Base-by-base conservation (phyloP, 2,113 vertebrate genomes). In the Pangasianodon gigas region DNA sequence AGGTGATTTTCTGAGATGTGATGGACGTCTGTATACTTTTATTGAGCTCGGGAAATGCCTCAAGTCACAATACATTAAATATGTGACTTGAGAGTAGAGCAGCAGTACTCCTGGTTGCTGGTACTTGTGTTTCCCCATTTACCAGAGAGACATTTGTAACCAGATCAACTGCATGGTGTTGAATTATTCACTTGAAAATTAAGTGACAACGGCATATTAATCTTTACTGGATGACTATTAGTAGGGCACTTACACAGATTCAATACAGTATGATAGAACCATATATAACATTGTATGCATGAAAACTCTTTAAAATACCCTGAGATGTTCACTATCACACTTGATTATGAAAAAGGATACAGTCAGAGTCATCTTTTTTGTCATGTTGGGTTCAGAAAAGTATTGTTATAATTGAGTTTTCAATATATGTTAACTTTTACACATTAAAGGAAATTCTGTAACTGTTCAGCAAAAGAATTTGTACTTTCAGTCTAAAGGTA, bases 1-100 rank as follows among this genome's bases (percentile, higher is more conserved):
- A 81, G 80, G 86, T 87, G 58, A 81, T 89, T 90, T 91, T 90
- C 65, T 67, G 80, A 86, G 41, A 86, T 82, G 44, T 87, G 80
- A 77, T 54, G 54, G 85, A 90, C 86, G 48, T 62, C 86, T 86
- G 52, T 91, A 60, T 91, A 60, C 79, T 65, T 67, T 90, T 86
- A 88, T 87, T 85, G 48, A 90, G 79, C 24, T 67, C 9, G 37
- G 65, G 37, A 87, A 85, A 88, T 48, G 52, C 54, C 56, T 90
- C 9, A 58, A 86, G 52, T 75, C 88, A 83, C 44, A 79, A 46
- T 83, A 14, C 32, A 84, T 71, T 60, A 80, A 79, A 82, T 77
- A 58, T 88, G 51, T 69, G 65, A 41, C 69, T 60, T 58, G 86
- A 83, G 84, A 62, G 46, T 85, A 79, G 85, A 69, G 77, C 87